Base-by-base conservation (phyloP, 2,797 vertebrate genomes). In the Lateolabrax maculatus region DNA sequence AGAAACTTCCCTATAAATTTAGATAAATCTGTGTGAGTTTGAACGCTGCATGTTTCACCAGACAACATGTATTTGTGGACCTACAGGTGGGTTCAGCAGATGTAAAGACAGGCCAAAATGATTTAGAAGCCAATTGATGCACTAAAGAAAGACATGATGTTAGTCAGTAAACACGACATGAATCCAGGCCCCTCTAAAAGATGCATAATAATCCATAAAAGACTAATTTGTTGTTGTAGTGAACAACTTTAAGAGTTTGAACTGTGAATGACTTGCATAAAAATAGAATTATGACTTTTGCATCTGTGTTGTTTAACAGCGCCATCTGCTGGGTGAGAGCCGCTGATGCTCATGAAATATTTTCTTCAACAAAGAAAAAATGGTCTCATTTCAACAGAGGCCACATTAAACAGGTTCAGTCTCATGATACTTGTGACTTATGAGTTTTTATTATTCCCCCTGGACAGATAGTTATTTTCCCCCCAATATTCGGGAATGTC, bases 281-380 rank as follows among this genome's bases (percentile, higher is more conserved):
- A 81, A 68, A 48, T 37, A 5, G 1, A 27, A 19, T 63, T 36
- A n/a, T 67, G 41, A 56, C 52, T 66, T 81, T 61, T 76, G 27
- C 13, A 21, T 27, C 10, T n/a, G 9, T 11, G 63, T 83, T 83
- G 81, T 75, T 60, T 19, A 80, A 87, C 71, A 84, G 77, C 87
- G 41, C 92, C 94, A 93, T 87, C 94, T 95, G 87, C 89, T 93
- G 94, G 87, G 1, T 8, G 29, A 76, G 2, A 68, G 52, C 5
- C 57, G 80, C 4, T 15, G 21, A 29, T 88, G 79, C 81, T 34
- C n/a, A n/a, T 21, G 0, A 62, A 52, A 53, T 9, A 25, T 51
- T 74, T 39, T 43, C 39, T 27, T 29, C n/a, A 51, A 72, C 58
- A 66, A 56, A 39, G 27, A 48, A 64, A 49, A 77, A 60, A 7